phyloP scores from a whole-genome alignment of 1,140 invertebrate genomes.

The Episyrphus balteatus region DNA sequence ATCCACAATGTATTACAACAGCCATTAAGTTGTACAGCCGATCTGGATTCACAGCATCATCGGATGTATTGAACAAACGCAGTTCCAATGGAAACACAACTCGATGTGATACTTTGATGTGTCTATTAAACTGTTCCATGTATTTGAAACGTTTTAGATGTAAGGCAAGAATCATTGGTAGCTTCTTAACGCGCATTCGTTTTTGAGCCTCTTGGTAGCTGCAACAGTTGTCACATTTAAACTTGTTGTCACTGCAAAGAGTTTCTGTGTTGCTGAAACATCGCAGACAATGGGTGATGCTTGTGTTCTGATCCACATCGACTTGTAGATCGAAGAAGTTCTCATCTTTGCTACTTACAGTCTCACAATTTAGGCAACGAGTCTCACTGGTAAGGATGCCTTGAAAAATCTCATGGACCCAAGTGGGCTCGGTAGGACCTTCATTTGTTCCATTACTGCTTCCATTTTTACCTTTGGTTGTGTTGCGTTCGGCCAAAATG shows the following conservation, averaged over 20 bases:
- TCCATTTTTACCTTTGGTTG: slow-evolving; percentile 45
- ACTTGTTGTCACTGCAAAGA: slow-evolving; percentile 98
- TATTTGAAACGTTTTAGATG: slow-evolving; percentile 99
- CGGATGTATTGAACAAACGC: slow-evolving; percentile 96
- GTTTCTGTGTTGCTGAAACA: slow-evolving; percentile 99
- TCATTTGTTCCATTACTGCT: slow-evolving; percentile 11
- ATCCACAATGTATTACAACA: slow-evolving; percentile 98
- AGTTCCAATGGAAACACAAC: slow-evolving; percentile 98
- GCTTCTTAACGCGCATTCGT: slow-evolving; percentile 95
- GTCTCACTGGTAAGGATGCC: slow-evolving; percentile 99
- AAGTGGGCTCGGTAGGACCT: slow-evolving; percentile 77
- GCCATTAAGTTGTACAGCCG: slow-evolving; percentile 96
- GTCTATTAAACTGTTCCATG: slow-evolving; percentile 95
- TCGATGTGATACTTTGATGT: slow-evolving; percentile 97
- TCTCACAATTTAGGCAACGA: slow-evolving; percentile 98
- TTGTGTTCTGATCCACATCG: slow-evolving; percentile 98
- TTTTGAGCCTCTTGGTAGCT: slow-evolving; percentile 98
- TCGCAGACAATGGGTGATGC: slow-evolving; percentile 94
- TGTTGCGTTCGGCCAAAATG: slow-evolving; percentile 76
- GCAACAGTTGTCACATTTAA: slow-evolving; percentile 98
- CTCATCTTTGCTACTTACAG: slow-evolving; percentile 98
- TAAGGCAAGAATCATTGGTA: slow-evolving; percentile 93
- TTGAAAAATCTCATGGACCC: slow-evolving; percentile 99
- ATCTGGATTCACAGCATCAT: slow-evolving; percentile 96
- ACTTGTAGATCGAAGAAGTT: slow-evolving; percentile 99